Base-by-base conservation (phyloP, 2,888 invertebrate species). In the Drosophila buzzatii region DNA sequence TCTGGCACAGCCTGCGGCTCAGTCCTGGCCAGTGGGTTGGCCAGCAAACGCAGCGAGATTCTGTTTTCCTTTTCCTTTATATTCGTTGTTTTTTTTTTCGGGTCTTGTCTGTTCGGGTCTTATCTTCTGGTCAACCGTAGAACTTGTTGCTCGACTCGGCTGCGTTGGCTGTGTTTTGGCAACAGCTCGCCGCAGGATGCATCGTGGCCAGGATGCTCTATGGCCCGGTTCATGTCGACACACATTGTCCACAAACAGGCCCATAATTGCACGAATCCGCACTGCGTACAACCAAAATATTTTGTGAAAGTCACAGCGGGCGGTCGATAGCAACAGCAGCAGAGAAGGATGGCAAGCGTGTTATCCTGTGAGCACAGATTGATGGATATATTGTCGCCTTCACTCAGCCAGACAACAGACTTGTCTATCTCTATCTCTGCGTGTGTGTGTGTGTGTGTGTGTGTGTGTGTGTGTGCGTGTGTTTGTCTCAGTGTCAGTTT, bases 291-390 rank as follows among this genome's bases (percentile, higher is more conserved):
- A 92, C 91, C 91, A 92, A 92, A 91, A 92, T 92, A 92, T 91
- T 92, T 91, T 92, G 92, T 91, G 91, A 91, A 91, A 91, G 92
- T 92, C 91, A 27, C 91, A 91, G 91, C 92, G 57, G 90, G 90
- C 20, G 70, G 68, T 7, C 41, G 16, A 20, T 9, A 44, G 18
- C 42, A 18, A 20, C 44, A 7, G 18, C 18, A 27, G 23, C 31
- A 33, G 67, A 76, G 59, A 69, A 53, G 70, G 65, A 69, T 65
- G 41, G 60, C 57, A 39, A 45, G 59, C 35, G 58, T 55, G 68
- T 67, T 73, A 66, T 76, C 67, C 78, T 73, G 86, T 31, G 67
- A 65, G 69, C 67, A 60, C 82, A 85, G 83, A 79, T 90, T 88
- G 85, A 88, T 90, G 85, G 82, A 78, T 79, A 81, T 79, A 79